These are phyloP conservation scores for Meloidogyne floridensis DNA, from an alignment of 1,140 invertebrate genomes.

Conservation along the genomic window DNA sequence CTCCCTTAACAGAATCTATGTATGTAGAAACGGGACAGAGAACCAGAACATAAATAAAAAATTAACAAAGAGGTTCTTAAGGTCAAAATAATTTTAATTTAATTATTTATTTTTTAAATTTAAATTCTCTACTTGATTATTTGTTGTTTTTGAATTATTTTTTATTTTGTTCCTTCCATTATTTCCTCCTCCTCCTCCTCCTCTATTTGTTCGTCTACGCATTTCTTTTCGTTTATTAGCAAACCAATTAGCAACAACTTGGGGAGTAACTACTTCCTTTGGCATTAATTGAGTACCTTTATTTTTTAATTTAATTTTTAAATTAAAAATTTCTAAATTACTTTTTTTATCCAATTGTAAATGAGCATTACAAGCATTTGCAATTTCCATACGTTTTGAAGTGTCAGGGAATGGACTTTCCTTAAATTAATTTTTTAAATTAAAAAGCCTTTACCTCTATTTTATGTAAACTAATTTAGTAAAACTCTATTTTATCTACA, in stretches of 20 bases:
- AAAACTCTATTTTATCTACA: no score
- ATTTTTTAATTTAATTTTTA: not conserved
- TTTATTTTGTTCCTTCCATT: not conserved
- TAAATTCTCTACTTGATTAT: no score
- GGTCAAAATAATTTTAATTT: no score
- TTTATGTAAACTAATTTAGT: no score
- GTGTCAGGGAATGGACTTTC: constrained; percentile 54
- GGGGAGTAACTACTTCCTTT: constrained; percentile 64
- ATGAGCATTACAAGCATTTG: constrained; percentile 54
- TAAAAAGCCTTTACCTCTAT: constrained; percentile 8
- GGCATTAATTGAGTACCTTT: constrained; percentile 58
- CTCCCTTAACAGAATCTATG: no score
- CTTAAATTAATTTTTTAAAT: constrained; percentile 4
- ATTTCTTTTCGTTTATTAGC: constrained; percentile 65
- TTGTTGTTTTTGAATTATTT: not conserved
- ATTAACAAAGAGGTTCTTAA: no score
- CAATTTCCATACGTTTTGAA: constrained; percentile 57
- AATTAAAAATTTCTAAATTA: not conserved
- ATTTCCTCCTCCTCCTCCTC: no score
- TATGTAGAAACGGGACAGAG: no score
- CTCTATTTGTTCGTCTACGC: constrained; percentile 35
- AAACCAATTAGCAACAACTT: constrained; percentile 65
- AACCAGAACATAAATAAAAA: no score
- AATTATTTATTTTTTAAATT: no score
- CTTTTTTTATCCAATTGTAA: constrained; percentile 61